Percentiles rank a stretch among this genome's conserved stretches.
Evolutionary conservation across 2,888 invertebrate species (phyloP).

Genomic region (Drymonia ruficornis): DNA sequence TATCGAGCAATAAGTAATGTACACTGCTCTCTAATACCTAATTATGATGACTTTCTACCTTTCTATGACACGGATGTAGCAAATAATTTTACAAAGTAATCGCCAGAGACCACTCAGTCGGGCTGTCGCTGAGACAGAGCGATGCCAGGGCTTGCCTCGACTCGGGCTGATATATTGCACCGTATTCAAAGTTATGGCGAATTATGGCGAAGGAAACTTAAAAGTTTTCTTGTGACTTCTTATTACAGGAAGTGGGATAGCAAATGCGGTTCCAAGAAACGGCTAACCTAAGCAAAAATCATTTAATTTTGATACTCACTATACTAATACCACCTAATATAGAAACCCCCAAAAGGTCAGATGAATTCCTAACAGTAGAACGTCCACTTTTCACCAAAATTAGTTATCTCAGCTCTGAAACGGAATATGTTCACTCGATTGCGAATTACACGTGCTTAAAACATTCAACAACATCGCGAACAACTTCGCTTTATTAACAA

Average conservation of each 20-base stretch:
- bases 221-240: background rate
- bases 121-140: background rate
- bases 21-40: too few species aligned
- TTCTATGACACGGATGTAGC: too few species aligned
- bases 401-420: too few species aligned
- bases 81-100: background rate
- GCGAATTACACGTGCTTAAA: slow-evolving; percentile 1
- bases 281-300: too few species aligned
- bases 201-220: background rate
- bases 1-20: too few species aligned
- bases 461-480: background rate
- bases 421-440: background rate
- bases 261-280: background rate
- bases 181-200: background rate
- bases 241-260: background rate
- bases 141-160: background rate
- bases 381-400: too few species aligned
- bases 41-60: too few species aligned
- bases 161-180: background rate
- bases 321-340: too few species aligned
- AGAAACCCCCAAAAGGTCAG: too few species aligned
- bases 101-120: background rate
- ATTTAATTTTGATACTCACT: too few species aligned
- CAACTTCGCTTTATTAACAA: slow-evolving; percentile 1
- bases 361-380: too few species aligned